Base-by-base conservation (phyloP, 2,797 vertebrate species). In the Brachymystax lenok region DNA sequence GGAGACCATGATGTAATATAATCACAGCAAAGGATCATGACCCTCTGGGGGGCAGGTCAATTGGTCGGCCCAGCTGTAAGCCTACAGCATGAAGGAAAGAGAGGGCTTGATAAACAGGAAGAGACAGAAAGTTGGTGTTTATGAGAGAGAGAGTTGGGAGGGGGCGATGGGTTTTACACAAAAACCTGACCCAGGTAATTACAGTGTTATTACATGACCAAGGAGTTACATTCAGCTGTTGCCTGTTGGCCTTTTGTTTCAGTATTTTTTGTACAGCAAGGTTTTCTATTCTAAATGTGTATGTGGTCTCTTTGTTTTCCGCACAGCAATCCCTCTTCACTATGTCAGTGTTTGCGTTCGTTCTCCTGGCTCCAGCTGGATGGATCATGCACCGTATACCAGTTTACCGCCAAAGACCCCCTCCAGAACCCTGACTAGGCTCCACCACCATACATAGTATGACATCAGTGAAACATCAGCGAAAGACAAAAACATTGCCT, bases 381-480 rank as follows among this genome's bases (percentile, higher is more conserved):
- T 96, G 95, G 94, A 85, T 96, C 82, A 56, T 96, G 86, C 87
- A 87, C 80, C 93, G 93, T 77, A 86, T 97, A 82, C 88, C 94
- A 78, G 85, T 88, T 14, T 95, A 94, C 74, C 89, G 75, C 68
- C 92, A 82, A 79, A 92, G 81, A 86, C 40, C 87, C 27, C 78
- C 80, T 79, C 82, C 85, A 72, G 63, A 74, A 50, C 71, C 72
- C n/a, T 90, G 82, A 92, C 76, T 12, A 21, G 76, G 33, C 24
- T 74, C 8, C 79, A 66, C 16, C 19, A 30, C 59, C 27, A 21
- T 63, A 21, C 59, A 63, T 19, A 8, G 19, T n/a, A 61, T 21
- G 59, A 63, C 59, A 63, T 63, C 59, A 63, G 21, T 12, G 59
- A 63, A 63, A 27, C 59, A 7, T 63, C 24, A 61, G 5, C 7